These are phyloP conservation scores for Rosalia funebris DNA, from an alignment of 2,888 invertebrate species.

Conservation along the genomic window DNA sequence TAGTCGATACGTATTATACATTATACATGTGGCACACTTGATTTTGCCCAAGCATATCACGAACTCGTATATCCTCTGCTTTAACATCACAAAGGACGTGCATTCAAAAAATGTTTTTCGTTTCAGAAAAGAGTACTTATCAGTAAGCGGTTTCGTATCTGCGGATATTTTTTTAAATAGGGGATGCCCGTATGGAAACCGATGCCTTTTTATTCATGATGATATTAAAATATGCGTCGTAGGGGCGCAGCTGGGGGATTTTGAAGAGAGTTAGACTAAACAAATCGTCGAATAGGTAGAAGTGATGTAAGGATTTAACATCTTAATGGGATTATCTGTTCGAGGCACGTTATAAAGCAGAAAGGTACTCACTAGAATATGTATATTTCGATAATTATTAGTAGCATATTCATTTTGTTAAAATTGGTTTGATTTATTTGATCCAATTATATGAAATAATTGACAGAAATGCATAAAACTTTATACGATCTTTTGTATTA, in stretches of 20 bases:
- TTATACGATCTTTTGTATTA: too few relatives aligned
- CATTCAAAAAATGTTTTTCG: conserved; percentile 14
- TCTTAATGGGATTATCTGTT: too few relatives aligned
- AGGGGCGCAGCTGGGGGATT: not conserved
- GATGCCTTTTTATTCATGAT: conserved; percentile 7
- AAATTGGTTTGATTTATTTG: too few relatives aligned
- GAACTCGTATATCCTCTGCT: conserved; percentile 17
- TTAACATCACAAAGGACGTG: conserved; percentile 26
- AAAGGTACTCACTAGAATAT: too few relatives aligned
- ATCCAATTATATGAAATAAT: too few relatives aligned
- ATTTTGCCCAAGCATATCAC: conserved; percentile 21
- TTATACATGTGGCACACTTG: conserved; percentile 23
- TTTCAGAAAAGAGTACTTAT: conserved; percentile 6
- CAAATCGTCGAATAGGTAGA: too few relatives aligned
- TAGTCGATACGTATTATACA: conserved; percentile 14
- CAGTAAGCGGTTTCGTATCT: conserved; percentile 9
- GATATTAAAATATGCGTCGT: not conserved
- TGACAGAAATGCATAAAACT: too few relatives aligned
- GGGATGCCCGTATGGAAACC: not conserved
- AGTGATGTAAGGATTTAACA: too few relatives aligned
- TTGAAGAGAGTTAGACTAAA: conserved; percentile 26
- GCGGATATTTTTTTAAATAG: not conserved
- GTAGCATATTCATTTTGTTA: too few relatives aligned
- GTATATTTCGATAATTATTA: too few relatives aligned
- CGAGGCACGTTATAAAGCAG: too few relatives aligned